Evolutionary conservation across 1,140 invertebrate genomes (phyloP).

Genomic region (Antheraea pernyi): DNA sequence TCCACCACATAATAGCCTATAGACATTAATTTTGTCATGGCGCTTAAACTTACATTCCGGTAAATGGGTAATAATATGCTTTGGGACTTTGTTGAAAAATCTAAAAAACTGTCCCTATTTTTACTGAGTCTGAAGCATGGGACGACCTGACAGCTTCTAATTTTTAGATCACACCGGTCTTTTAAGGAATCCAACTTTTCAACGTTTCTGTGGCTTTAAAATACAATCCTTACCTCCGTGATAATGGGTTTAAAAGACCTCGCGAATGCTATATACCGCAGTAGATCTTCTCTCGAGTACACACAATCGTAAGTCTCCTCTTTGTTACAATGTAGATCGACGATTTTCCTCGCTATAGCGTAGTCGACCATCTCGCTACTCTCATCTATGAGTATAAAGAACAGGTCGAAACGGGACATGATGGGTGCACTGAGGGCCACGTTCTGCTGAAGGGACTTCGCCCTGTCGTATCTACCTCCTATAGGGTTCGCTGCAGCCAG

Average conservation of each 20-base stretch:
- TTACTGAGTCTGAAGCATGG: too few relatives aligned
- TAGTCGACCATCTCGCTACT: constrained; percentile 87
- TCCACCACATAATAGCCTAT: too few relatives aligned
- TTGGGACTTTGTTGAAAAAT: too few relatives aligned
- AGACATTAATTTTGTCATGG: too few relatives aligned
- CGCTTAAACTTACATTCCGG: too few relatives aligned
- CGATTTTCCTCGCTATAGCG: constrained; percentile 96
- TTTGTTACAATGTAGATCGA: constrained; percentile 94
- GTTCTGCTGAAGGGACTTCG: constrained; percentile 97
- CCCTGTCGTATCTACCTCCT: constrained; percentile 96
- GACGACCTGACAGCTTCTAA: too few relatives aligned
- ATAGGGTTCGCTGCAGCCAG: constrained; percentile 99
- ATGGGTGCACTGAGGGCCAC: constrained; percentile 96
- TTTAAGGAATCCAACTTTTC: too few relatives aligned
- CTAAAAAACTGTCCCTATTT: too few relatives aligned
- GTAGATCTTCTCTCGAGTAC: constrained; percentile 93
- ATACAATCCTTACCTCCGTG: constrained; percentile 75
- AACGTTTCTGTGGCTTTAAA: too few relatives aligned
- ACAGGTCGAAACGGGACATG: constrained; percentile 99
- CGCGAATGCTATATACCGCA: constrained; percentile 97
- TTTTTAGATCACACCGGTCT: too few relatives aligned
- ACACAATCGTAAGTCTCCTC: constrained; percentile 86
- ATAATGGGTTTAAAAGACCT: constrained; percentile 97
- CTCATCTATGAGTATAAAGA: constrained; percentile 94
- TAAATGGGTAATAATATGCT: too few relatives aligned